A percentile compares a stretch with the other conserved stretches of the same genome.
Conservation (phyloP, 1,140 invertebrate genomes). For the Drosophila ironensis region DNA sequence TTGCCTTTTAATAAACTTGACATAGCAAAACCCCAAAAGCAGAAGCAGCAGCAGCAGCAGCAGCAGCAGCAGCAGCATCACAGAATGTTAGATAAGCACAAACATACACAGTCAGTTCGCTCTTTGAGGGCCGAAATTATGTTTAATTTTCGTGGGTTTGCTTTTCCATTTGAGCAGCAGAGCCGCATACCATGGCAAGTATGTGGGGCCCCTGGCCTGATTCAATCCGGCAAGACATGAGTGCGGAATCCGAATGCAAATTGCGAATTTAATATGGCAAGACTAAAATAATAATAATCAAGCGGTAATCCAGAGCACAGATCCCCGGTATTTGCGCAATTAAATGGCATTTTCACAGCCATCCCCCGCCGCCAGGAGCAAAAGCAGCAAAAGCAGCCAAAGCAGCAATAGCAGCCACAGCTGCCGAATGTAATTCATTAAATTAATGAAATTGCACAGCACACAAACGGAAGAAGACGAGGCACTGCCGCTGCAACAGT, state of each 20-base stretch:
- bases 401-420: conserved; percentile 9
- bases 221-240: conserved; percentile 19
- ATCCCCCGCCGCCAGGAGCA: too few relatives aligned
- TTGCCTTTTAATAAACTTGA: conserved; percentile 60
- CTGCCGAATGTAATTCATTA: conserved; percentile 65
- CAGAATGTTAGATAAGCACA: background rate
- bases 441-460: conserved; percentile 70
- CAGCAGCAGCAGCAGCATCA: background rate
- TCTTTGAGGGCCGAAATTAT: conserved; percentile 20
- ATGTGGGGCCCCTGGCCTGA: conserved; percentile 2
- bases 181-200: too few relatives aligned
- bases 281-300: conserved; percentile 62
- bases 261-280: conserved; percentile 27
- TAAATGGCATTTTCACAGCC: conserved; percentile 53
- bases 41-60: background rate
- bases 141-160: conserved; percentile 26
- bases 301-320: conserved; percentile 31
- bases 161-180: conserved; percentile 3
- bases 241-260: conserved; percentile 7
- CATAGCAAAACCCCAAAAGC: conserved; percentile 1
- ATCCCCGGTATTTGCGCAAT: conserved; percentile 61
- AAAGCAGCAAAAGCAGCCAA: too few relatives aligned
- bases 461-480: conserved; percentile 21
- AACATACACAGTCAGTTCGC: too few relatives aligned
- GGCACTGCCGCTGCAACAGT: too few relatives aligned